Conservation (phyloP, 1,140 invertebrate genomes). For the Drosophila santomea region DNA sequence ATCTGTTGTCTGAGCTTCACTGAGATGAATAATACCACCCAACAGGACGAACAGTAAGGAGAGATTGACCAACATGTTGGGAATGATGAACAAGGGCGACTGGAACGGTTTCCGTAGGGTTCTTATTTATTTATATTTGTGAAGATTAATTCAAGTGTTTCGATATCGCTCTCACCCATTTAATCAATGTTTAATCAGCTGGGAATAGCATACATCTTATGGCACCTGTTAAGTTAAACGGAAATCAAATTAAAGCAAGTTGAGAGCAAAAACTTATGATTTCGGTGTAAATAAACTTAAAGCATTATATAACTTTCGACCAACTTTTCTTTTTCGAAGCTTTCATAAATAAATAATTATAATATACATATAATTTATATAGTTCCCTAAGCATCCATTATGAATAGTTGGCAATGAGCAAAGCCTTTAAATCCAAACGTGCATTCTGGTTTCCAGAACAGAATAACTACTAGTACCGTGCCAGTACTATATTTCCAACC, state of each 20-base stretch:
- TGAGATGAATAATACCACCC: slow-evolving; percentile 5
- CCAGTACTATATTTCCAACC: not conserved
- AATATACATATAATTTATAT: too few species aligned
- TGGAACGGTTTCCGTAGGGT: slow-evolving; percentile 7
- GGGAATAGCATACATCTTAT: slow-evolving; percentile 1
- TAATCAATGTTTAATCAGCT: slow-evolving; percentile 36
- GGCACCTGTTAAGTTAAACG: slow-evolving; percentile 5
- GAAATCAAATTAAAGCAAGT: not conserved
- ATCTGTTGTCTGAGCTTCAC: slow-evolving; percentile 7
- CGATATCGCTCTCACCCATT: not conserved
- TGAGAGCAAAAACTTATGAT: too few species aligned
- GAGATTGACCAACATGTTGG: slow-evolving; percentile 12
- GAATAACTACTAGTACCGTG: not conserved
- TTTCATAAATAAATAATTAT: too few species aligned
- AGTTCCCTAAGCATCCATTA: too few species aligned
- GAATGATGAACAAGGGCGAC: slow-evolving; percentile 2
- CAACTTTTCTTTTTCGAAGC: too few species aligned
- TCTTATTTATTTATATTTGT: slow-evolving; percentile 7
- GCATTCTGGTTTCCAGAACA: not conserved
- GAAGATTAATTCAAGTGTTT: slow-evolving; percentile 12
- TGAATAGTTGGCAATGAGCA: too few species aligned
- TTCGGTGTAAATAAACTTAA: too few species aligned
- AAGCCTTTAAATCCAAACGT: not conserved
- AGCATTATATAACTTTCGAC: too few species aligned
- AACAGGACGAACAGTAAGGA: slow-evolving; percentile 12